These are phyloP conservation scores for Fragum fragum DNA, from an alignment of 2,888 invertebrate genomes.

Conservation along the genomic window DNA sequence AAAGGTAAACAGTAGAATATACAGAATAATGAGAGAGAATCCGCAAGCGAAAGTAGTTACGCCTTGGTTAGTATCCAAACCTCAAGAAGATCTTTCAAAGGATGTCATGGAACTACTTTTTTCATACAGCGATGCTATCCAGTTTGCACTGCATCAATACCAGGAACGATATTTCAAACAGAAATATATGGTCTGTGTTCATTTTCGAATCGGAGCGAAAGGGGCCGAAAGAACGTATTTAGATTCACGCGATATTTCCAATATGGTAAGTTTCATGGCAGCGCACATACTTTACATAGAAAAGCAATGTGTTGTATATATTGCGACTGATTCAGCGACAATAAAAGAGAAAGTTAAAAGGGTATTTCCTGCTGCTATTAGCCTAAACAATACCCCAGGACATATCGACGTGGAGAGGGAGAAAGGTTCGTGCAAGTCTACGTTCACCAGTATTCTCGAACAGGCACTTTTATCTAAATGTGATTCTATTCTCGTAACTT, in stretches of 20 bases:
- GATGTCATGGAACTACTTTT: conserved; percentile 29
- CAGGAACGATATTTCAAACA: background rate
- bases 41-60: background rate
- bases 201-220: conserved; percentile 49
- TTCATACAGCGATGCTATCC: background rate
- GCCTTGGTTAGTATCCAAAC: conserved; percentile 17
- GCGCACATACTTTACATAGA: background rate
- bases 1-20: background rate
- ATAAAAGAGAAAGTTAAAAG: background rate
- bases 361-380: conserved; percentile 10
- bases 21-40: background rate
- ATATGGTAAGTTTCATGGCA: background rate
- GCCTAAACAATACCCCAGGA: conserved; percentile 18
- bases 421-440: conserved; percentile 20
- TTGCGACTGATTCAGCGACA: background rate
- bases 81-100: conserved; percentile 20
- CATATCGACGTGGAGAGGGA: conserved; percentile 39
- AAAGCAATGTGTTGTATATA: background rate
- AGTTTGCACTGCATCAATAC: conserved; percentile 3
- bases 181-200: conserved; percentile 39
- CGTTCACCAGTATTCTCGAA: conserved; percentile 38
- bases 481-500: conserved; percentile 35
- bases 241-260: background rate
- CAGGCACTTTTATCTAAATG: conserved; percentile 39
- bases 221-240: conserved; percentile 7